Base-by-base conservation (phyloP, 2,888 invertebrate species). In the Drosophila anomalata region DNA sequence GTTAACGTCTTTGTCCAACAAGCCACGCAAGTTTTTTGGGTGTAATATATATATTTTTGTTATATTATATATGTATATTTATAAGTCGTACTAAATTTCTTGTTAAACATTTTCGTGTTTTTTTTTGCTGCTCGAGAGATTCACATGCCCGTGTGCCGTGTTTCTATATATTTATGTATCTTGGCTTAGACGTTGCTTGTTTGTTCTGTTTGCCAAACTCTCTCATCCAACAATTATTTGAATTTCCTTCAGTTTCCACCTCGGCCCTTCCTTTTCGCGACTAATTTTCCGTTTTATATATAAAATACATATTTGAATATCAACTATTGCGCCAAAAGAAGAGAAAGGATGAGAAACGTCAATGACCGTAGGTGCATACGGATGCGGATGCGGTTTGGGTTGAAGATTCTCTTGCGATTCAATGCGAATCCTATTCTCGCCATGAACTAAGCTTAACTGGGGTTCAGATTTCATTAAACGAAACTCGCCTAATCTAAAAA, bases 61-160 rank as follows among this genome's bases (percentile, higher is more conserved):
- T 12, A 20, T 20, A 44, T n/a, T 22, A 47, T 62, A 50, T 66
- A 36, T 42, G 22, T 54, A 44, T 51, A 52, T 72, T 51, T 51
- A 56, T 73, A 63, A 50, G 26, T 48, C 68, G 55, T 46, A 67
- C 56, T 66, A 66, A 47, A 60, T 53, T 70, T 36, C 33, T 68
- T 60, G 61, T 46, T 73, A 39, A 36, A 73, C 55, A 22, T 48
- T 61, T 24, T 47, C 54, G 22, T 6, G 22, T 3, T 17, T 54
- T 14, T 8, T 14, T n/a, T 26, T 33, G 17, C 36, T 44, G 42
- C 31, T 66, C 17, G 54, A 52, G 41, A 57, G 54, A 55, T 50
- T 66, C 39, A 53, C 51, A 52, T 47, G 22, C 41, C 14, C 47
- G 3, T 47, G 12, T 39, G 41, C 24, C 22, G 22, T 31, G 22